Conservation (phyloP, 2,113 vertebrate species). For the Hystrix cristata region DNA sequence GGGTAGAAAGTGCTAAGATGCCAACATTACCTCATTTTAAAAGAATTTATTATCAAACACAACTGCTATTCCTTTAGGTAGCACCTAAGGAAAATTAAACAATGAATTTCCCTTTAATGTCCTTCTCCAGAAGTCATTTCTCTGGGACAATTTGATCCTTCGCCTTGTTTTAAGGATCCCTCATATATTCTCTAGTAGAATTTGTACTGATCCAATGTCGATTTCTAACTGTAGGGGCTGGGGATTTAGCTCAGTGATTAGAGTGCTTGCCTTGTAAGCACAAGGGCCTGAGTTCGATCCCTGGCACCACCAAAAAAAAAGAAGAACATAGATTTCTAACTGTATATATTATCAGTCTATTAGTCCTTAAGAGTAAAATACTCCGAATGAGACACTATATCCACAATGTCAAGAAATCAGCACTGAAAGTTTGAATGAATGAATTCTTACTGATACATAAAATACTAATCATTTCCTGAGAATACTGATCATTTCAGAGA, state of each 20-base stretch:
- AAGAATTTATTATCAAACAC: neutral
- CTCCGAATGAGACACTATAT: neutral
- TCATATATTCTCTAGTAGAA: neutral
- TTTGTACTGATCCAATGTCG: neutral
- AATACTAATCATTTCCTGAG: neutral
- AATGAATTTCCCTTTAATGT: neutral
- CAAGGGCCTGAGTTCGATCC: too few species aligned
- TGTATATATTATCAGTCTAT: neutral
- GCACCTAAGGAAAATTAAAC: neutral
- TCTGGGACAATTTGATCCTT: neutral
- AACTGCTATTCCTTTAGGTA: neutral
- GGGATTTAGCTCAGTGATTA: too few species aligned
- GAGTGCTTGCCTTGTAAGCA: too few species aligned
- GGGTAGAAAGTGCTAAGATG: neutral
- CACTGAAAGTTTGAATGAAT: neutral
- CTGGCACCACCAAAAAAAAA: too few species aligned
- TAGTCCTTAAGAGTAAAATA: conserved; percentile 39
- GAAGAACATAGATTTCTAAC: too few species aligned
- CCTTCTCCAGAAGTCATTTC: neutral
- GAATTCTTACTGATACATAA: neutral
- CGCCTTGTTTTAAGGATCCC: neutral
- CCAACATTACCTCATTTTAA: neutral
- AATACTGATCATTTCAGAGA: neutral
- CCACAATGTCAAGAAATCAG: neutral
- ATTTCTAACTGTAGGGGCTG: too few species aligned